Evolutionary conservation across 1,140 invertebrate genomes (phyloP), one percentile per base, ranked within the genome.

Genomic region (Eupristina koningsbergeri): DNA sequence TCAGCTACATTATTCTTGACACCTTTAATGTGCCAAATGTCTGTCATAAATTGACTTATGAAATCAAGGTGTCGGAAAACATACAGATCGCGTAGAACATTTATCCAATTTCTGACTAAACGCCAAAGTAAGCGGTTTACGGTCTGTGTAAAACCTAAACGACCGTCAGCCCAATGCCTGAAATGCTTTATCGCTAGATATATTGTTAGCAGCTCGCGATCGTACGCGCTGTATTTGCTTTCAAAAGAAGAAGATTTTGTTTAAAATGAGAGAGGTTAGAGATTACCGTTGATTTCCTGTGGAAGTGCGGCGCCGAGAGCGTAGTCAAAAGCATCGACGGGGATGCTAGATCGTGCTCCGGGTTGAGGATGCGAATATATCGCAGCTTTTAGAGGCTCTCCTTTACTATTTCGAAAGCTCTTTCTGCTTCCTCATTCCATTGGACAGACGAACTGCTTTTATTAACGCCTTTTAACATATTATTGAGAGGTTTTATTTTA

Each of bases 191-290:
- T 84, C 5, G 87, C 81, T n/a, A n/a, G n/a, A 83, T 89, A 91
- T 15, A 89, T 87, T 11, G 89, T 89, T 0, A 91, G 74, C 0
- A 93, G 86, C 87, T 93, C 90, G 9, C 91, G 78, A 85, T 93
- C 88, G 80, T 92, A 92, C 3, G 89, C 86, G 34, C 71, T 84
- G 50, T 90, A 89, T 63, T 88, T 88, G 15, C 19, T 76, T 69
- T 91, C 79, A 5, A 89, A 36, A 34, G 83, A 31, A 9, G 69
- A 86, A 82, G 89, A 90, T 74, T 86, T 89, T 22, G 88, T 91
- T 77, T 90, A 92, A 84, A 93, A 93, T 22, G 84, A 89, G 1
- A 93, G 81, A 11, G 92, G 92, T 86, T 87, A 67, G 86, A 86
- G 88, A 6, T 45, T 45, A 50, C 78, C 76, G 13, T 86, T 45